Evolutionary conservation across 1,140 invertebrate species (phyloP).

Genomic region (Adoxophyes honmai): DNA sequence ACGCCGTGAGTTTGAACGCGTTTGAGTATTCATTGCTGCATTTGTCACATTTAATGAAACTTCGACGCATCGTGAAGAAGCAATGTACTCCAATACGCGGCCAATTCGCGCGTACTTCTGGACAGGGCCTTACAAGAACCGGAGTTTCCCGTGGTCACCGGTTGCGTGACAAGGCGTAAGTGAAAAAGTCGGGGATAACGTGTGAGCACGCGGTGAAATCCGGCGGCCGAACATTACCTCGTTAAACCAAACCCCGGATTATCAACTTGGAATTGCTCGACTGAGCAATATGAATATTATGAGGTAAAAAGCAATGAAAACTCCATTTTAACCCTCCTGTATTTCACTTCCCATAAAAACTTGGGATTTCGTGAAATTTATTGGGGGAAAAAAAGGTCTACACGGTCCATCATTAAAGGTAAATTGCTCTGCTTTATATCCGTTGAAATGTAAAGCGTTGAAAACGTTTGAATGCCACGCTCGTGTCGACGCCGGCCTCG

Average conservation of each 20-base stretch:
- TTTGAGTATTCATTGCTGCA: no score
- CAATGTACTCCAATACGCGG: no score
- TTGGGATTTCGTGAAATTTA: constrained; percentile 60
- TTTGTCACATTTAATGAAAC: no score
- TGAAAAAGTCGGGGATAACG: constrained; percentile 25
- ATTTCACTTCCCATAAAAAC: constrained; percentile 62
- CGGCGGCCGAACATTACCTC: constrained; percentile 47
- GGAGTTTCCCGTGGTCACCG: neutral
- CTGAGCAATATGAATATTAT: constrained; percentile 61
- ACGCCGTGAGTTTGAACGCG: no score
- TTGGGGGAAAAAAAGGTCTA: constrained; percentile 53
- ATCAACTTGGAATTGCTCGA: constrained; percentile 62
- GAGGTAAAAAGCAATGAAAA: constrained; percentile 65
- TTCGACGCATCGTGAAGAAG: no score
- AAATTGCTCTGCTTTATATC: constrained; percentile 59
- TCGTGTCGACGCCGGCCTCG: constrained; percentile 27
- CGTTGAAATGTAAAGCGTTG: constrained; percentile 46
- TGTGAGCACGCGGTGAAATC: constrained; percentile 43
- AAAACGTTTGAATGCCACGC: constrained; percentile 38
- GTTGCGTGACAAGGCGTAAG: constrained; percentile 12
- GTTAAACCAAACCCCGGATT: constrained; percentile 61
- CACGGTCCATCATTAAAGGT: constrained; percentile 54
- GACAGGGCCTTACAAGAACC: no score
- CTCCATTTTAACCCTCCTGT: constrained; percentile 48
- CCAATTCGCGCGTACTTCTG: no score